Evolutionary conservation across 2,888 invertebrate genomes (phyloP).

Genomic region (Cephus rjabovi): DNA sequence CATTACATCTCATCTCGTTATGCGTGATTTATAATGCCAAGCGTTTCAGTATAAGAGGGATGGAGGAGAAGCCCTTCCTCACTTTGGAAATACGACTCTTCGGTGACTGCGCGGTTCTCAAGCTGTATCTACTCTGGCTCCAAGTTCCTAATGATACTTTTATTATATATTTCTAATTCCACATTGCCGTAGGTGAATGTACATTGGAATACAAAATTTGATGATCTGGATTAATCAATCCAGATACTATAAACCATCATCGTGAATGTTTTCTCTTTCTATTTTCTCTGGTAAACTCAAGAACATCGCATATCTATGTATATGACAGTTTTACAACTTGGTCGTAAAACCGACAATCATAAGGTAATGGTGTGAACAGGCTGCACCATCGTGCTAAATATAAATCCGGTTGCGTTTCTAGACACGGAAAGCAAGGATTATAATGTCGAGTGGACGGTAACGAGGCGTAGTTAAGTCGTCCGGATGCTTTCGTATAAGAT

Average conservation of each 20-base stretch:
- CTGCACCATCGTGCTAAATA: neutral
- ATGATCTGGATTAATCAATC: neutral
- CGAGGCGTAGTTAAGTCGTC: neutral
- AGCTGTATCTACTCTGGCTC: neutral
- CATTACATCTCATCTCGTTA: neutral
- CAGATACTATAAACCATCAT: neutral
- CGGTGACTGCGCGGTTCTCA: neutral
- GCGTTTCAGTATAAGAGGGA: neutral
- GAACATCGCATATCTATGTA: neutral
- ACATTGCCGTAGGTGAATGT: neutral
- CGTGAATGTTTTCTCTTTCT: neutral
- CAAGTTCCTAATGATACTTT: neutral
- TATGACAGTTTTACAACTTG: neutral
- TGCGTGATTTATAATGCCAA: neutral
- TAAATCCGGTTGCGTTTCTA: neutral
- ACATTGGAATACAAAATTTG: neutral
- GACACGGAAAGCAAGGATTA: neutral
- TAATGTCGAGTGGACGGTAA: neutral
- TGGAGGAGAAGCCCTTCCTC: neutral
- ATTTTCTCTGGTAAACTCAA: neutral
- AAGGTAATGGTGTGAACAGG: neutral
- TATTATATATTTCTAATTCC: neutral
- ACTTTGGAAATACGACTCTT: neutral
- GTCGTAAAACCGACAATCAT: neutral
- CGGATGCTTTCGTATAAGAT: neutral